phyloP scores from a whole-genome alignment of 2,113 vertebrate species.

The Tachycineta bicolor region DNA sequence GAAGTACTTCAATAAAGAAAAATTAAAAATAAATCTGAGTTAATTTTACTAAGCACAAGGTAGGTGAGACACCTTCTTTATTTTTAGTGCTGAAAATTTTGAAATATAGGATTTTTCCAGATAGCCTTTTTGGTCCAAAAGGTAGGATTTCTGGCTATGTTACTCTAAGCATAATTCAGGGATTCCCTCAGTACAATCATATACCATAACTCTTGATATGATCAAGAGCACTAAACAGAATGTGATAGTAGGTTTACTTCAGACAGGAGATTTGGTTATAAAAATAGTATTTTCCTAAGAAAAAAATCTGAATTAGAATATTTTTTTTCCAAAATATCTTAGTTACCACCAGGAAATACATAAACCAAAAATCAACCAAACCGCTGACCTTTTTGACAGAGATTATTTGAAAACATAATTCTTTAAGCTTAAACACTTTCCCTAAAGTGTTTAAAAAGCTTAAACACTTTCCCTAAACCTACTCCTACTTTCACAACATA shows the following conservation, averaged over 20 bases:
- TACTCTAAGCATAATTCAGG: neutral
- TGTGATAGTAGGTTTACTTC: neutral
- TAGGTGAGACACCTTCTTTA: neutral
- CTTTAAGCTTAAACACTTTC: too few species aligned
- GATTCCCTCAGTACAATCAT: neutral
- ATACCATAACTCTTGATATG: neutral
- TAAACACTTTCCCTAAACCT: neutral
- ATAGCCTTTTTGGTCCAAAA: neutral
- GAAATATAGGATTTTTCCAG: neutral
- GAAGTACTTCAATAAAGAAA: neutral
- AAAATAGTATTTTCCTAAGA: neutral
- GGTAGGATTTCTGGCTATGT: neutral
- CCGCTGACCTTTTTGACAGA: neutral
- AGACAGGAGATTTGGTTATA: neutral
- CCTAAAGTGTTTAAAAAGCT: neutral
- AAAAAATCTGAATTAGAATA: neutral
- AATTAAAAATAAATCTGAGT: neutral
- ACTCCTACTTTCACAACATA: neutral
- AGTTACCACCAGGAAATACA: neutral
- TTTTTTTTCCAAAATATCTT: neutral
- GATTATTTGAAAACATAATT: neutral
- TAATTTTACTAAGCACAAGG: neutral
- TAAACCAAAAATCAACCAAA: neutral
- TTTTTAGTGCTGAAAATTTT: neutral
- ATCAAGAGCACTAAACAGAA: neutral